Conservation (phyloP, 2,797 vertebrate genomes). For the Gouania willdenowi region DNA sequence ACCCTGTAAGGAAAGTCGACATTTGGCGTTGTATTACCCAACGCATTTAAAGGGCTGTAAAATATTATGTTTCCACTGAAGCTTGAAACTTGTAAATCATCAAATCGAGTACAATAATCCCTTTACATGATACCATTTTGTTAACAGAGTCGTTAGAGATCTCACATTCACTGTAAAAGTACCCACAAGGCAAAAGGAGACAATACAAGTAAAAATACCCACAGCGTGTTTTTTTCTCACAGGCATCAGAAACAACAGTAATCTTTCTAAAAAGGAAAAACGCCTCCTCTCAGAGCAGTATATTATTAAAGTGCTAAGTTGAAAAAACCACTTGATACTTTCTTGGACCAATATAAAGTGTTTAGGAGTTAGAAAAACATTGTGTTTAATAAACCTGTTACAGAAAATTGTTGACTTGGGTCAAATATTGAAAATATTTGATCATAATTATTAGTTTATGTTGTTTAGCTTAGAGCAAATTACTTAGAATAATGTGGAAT, state of each 20-base stretch:
- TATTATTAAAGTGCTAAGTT: constrained; percentile 34
- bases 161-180: too few relatives aligned
- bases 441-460: too few relatives aligned
- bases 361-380: too few relatives aligned
- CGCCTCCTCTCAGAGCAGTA: constrained; percentile 16
- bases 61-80: constrained; percentile 53
- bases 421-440: too few relatives aligned
- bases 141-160: too few relatives aligned
- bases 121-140: constrained; percentile 13
- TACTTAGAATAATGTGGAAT: too few relatives aligned
- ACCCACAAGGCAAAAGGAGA: too few relatives aligned
- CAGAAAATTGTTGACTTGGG: too few relatives aligned
- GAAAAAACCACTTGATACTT: constrained; percentile 16
- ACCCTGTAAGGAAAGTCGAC: constrained; percentile 49
- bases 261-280: constrained; percentile 21
- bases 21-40: constrained; percentile 28
- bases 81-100: constrained; percentile 49
- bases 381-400: too few relatives aligned
- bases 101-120: constrained; percentile 23
- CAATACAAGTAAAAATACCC: too few relatives aligned
- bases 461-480: too few relatives aligned
- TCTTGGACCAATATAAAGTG: too few relatives aligned
- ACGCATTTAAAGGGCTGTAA: constrained; percentile 37
- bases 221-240: constrained; percentile 11
- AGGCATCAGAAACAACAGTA: constrained; percentile 9